These are phyloP conservation scores for Prolemur simus DNA, from an alignment of 2,113 vertebrate species.

Conservation along the genomic window DNA sequence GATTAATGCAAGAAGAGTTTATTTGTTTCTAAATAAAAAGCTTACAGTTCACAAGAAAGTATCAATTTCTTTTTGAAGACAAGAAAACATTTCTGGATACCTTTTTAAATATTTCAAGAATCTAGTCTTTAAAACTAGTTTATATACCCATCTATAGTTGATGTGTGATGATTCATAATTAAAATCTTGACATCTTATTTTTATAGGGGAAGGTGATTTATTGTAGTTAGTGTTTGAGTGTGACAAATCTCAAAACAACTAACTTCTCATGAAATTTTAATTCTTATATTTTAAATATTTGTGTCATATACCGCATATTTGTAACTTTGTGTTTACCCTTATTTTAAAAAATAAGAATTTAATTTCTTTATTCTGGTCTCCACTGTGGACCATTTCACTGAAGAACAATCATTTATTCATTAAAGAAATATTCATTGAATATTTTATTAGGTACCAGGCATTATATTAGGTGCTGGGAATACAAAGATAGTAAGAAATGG, in stretches of 20 bases:
- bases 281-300: background rate
- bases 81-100: constrained; percentile 18
- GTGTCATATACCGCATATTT: background rate
- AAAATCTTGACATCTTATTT: background rate
- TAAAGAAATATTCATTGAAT: background rate
- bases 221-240: background rate
- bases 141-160: background rate
- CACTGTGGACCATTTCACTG: background rate
- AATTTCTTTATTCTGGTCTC: background rate
- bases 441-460: background rate
- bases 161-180: background rate
- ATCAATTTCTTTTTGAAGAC: background rate
- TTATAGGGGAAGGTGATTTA: background rate
- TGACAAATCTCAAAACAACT: background rate
- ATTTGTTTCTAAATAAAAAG: constrained; percentile 56
- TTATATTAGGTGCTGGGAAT: background rate
- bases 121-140: constrained; percentile 1
- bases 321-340: background rate
- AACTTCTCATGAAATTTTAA: background rate
- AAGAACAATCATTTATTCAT: background rate
- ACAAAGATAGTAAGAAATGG: background rate
- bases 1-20: background rate
- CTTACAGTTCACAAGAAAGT: constrained; percentile 44
- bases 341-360: background rate
- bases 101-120: background rate